Base-by-base conservation (phyloP, 1,140 invertebrate genomes). In the Schlechtendalia chinensis region DNA sequence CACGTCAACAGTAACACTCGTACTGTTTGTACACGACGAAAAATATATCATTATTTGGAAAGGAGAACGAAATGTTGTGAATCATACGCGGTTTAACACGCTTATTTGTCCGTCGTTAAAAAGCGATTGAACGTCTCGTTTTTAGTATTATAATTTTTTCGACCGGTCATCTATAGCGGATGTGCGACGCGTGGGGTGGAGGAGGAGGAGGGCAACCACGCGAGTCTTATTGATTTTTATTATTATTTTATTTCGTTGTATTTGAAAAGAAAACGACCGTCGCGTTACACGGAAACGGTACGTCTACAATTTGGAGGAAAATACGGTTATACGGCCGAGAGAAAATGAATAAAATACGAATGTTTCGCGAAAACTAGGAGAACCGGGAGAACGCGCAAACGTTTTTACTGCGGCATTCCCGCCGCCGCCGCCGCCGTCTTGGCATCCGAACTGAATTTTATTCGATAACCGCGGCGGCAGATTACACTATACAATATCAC, bases 341-440 rank as follows among this genome's bases (percentile, higher is more conserved):
- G 50, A 11, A 69, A 69, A 69, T 69, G 50, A 69, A 69, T 69
- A 69, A 69, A 69, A 69, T 22, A 24, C 67, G 27, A 69, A 69
- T 69, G 67, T 69, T 27, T 69, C 22, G 14, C 39, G 24, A 50
- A 27, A 69, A 69, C 29, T 10, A 53, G 11, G 11, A 45, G 10
- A 45, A 14, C 4, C 1, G n/a, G 54, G 56, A 22, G 45, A 47
- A 69, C 16, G 47, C 65, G 65, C 24, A n/a, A n/a, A n/a, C n/a
- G 16, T 69, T 69, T 69, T 67, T 39, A 39, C 32, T 69, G 45
- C 65, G 16, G 39, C 65, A 47, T 47, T 69, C 65, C n/a, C n/a
- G n/a, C n/a, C n/a, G n/a, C n/a, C n/a, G n/a, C n/a, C n/a, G n/a
- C 14, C 8, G 16, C n/a, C 8, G 39, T 69, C 67, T 69, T 69